Conservation (phyloP, 1,140 invertebrate species). For the Listronotus oregonensis region DNA sequence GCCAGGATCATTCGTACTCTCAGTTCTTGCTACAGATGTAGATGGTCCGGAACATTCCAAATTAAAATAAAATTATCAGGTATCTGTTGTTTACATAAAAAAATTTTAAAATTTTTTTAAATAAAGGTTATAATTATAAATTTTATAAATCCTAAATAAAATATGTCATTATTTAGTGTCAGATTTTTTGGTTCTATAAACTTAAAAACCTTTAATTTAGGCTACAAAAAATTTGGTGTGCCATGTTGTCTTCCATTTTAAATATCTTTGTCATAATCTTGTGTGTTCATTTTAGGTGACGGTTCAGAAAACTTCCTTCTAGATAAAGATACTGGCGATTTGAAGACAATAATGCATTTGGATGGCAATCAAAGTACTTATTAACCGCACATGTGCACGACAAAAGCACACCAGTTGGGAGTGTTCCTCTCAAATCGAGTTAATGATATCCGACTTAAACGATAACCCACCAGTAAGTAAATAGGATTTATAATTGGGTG, state of each 20-base stretch:
- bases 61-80: conserved; percentile 73
- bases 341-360: conserved; percentile 73
- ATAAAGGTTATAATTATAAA: too few species aligned
- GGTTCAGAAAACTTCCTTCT: conserved; percentile 79
- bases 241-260: too few species aligned
- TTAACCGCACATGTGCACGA: conserved; percentile 84
- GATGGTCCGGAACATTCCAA: conserved; percentile 79
- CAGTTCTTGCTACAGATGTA: conserved; percentile 77
- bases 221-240: too few species aligned
- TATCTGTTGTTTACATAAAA: not conserved
- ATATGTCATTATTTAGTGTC: too few species aligned
- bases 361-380: conserved; percentile 73
- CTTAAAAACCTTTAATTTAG: too few species aligned
- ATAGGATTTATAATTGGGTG: too few species aligned
- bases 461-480: conserved; percentile 74
- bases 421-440: conserved; percentile 79
- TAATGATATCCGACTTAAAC: conserved; percentile 80
- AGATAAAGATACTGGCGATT: conserved; percentile 73
- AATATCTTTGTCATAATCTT: not conserved
- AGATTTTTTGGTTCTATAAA: too few species aligned
- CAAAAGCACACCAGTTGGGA: conserved; percentile 76
- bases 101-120: too few species aligned
- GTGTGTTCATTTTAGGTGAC: conserved; percentile 61
- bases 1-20: conserved; percentile 73
- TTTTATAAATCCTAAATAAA: too few species aligned